Base-by-base conservation (phyloP, 2,797 vertebrate genomes). In the Lindbergichthys nudifrons region DNA sequence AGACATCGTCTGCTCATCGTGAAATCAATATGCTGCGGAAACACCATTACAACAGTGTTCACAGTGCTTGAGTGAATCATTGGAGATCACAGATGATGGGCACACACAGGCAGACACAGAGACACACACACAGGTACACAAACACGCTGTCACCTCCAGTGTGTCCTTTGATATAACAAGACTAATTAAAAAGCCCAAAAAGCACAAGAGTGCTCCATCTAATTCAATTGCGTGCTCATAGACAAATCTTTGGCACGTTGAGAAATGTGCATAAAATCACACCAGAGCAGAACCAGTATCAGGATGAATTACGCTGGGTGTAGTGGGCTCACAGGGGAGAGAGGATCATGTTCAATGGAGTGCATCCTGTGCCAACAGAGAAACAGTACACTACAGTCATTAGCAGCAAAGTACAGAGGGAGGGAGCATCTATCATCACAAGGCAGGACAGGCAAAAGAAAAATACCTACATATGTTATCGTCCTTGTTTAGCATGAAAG, bases 1-100 rank as follows among this genome's bases (percentile, higher is more conserved):
- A 90, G 89, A 89, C 80, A 68, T 87, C 47, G 71, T 74, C 68
- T 83, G 88, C 84, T 91, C 85, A 84, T 82, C 32, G 70, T 85
- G 84, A 91, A 90, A 90, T 90, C 88, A 87, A 92, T 90, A 89
- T 82, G 80, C 80, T 54, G 83, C 65, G 81, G 87, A 82, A 84
- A 90, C 87, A 74, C 80, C 75, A 85, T 87, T 88, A 90, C 80
- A 85, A 74, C 87, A 82, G 87, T 75, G 77, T 70, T 87, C 85
- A 83, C 86, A 57, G 73, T 42, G 79, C 76, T 79, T 48, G 78
- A 83, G 80, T 63, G 73, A 80, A 84, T 85, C 80, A 50, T 81
- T 77, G 2, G 45, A 69, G 81, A 78, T 78, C 84, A 77, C 65
- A 77, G 68, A 82, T 45, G 68, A 82, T 4, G 13, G 6, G 32